Percentiles rank a stretch among this genome's conserved stretches.
phyloP scores from a whole-genome alignment of 2,113 vertebrate genomes.

The Sebastes schlegelii region DNA sequence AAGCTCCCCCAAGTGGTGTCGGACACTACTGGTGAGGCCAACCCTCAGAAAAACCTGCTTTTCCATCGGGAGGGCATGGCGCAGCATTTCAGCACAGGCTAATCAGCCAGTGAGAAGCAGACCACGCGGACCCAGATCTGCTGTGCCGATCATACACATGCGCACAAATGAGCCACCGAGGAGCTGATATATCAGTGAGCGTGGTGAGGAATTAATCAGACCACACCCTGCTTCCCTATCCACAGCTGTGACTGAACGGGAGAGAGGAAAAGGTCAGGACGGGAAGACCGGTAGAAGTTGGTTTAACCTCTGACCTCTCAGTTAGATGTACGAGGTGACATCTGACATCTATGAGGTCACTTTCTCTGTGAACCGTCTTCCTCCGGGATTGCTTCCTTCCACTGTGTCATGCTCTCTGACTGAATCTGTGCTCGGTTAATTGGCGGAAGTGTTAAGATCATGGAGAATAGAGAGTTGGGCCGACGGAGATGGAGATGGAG shows the following conservation, averaged over 20 bases:
- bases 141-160: conserved; percentile 21
- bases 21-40: conserved; percentile 37
- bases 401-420: not conserved
- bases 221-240: conserved; percentile 19
- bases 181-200: conserved; percentile 47
- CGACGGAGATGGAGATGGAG: conserved; percentile 45
- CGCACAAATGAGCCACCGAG: conserved; percentile 39
- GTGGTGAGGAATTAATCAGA: conserved; percentile 61
- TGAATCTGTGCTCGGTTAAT: conserved; percentile 23
- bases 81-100: conserved; percentile 66
- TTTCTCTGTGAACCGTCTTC: conserved; percentile 29
- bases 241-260: conserved; percentile 48
- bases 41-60: conserved; percentile 63
- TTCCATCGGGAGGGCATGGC: conserved; percentile 62
- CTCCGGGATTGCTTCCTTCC: not conserved
- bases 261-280: conserved; percentile 63
- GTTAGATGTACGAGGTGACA: conserved; percentile 51
- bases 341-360: conserved; percentile 59
- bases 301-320: conserved; percentile 67
- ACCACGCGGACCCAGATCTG: conserved; percentile 33
- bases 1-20: conserved; percentile 56
- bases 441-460: conserved; percentile 53
- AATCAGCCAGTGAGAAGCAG: conserved; percentile 62
- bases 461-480: conserved; percentile 25
- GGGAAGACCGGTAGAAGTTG: conserved; percentile 43